Evolutionary conservation across 2,113 vertebrate species (phyloP).

Genomic region (Mirounga angustirostris): DNA sequence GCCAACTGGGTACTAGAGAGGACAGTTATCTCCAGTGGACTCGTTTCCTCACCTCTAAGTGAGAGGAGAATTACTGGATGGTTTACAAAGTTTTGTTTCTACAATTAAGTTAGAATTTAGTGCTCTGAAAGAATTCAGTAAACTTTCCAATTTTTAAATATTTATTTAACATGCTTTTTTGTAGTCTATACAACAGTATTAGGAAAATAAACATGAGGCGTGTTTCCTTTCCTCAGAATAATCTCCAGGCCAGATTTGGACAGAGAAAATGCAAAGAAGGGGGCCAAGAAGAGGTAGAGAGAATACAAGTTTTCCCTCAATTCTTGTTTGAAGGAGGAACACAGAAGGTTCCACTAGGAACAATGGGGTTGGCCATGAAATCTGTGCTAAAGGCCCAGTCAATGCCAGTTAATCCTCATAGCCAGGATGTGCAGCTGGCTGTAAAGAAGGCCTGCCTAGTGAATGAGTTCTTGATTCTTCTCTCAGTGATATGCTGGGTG

Average conservation of each 20-base stretch:
- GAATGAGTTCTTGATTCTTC: background rate
- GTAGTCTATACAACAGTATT: background rate
- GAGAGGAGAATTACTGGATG: background rate
- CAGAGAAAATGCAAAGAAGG: background rate
- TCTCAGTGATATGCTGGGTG: background rate
- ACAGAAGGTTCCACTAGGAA: background rate
- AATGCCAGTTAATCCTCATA: background rate
- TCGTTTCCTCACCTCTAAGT: background rate
- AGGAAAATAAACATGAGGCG: background rate
- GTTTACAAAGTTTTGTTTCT: background rate
- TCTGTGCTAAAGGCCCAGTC: background rate
- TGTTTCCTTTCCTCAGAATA: background rate
- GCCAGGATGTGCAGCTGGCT: background rate
- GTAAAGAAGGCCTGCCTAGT: background rate
- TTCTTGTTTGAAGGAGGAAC: background rate
- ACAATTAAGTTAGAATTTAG: conserved; percentile 27
- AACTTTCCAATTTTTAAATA: background rate
- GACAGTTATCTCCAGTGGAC: background rate
- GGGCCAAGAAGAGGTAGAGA: background rate
- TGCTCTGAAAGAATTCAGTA: background rate
- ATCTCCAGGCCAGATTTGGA: background rate
- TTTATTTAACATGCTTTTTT: background rate
- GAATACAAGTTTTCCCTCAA: background rate
- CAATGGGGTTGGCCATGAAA: background rate
- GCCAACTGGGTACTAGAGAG: background rate